These are phyloP conservation scores for Amblyornis subalaris DNA, from an alignment of 2,113 vertebrate species.

Conservation along the genomic window DNA sequence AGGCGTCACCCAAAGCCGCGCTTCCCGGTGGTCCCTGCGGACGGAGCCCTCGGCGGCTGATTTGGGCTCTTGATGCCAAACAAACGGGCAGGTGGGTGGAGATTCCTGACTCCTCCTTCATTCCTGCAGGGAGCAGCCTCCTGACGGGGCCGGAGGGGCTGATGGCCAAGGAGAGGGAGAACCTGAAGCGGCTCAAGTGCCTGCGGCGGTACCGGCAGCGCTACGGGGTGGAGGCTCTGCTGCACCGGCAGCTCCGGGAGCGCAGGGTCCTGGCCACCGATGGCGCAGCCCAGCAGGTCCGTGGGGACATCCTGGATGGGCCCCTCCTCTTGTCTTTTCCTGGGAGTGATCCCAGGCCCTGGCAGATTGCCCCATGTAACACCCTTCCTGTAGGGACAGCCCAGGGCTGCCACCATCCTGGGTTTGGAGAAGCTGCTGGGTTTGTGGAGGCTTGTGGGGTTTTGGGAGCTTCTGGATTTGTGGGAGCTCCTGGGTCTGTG, in stretches of 20 bases:
- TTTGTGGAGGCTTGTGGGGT: no score
- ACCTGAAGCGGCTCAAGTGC: constrained; percentile 88
- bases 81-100: neutral
- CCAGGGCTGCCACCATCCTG: neutral
- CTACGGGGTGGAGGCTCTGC: constrained; percentile 90
- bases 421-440: neutral
- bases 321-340: rapidly evolving
- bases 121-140: constrained; percentile 81
- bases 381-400: neutral
- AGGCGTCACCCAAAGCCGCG: neutral
- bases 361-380: neutral
- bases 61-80: neutral
- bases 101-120: neutral
- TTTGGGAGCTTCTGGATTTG: no score
- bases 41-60: rapidly evolving
- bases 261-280: constrained; percentile 86
- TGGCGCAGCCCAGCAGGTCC: constrained; percentile 78
- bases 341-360: neutral
- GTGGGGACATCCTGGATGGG: neutral
- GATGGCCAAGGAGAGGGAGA: constrained; percentile 89
- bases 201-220: constrained; percentile 90
- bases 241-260: constrained; percentile 90
- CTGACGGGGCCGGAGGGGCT: constrained; percentile 88
- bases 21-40: no score
- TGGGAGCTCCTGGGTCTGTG: neutral